Base-by-base conservation (phyloP, 2,797 vertebrate genomes). In the Cheracebus regulus region DNA sequence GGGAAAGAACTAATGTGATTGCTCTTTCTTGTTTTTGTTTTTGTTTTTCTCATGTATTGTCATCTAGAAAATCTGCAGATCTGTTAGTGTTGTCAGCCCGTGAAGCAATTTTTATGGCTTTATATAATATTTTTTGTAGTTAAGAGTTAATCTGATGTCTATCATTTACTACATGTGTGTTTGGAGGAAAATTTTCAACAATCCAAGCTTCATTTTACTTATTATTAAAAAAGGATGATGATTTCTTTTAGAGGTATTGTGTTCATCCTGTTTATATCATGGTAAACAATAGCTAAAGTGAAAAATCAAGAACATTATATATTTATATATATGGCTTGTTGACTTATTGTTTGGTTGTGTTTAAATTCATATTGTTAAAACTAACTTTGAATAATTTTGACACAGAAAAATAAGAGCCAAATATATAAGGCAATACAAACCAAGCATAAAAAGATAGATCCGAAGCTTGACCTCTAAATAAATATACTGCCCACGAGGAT, bases 31-130 rank as follows among this genome's bases (percentile, higher is more conserved):
- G 5, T 13, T 67, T 93, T 17, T 22, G 12, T 67, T 70, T 67
- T 41, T 76, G 41, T 87, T 75, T 84, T 58, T 28, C 28, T 20
- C 15, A n/a, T 13, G 7, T 64, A 39, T 48, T 88, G 52, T 48
- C 33, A 97, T 85, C 86, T 93, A 82, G 55, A 92, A 28, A 91
- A 48, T 88, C 61, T 55, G 7, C 22, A 95, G 73, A 82, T 24
- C 7, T 61, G 15, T 85, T 80, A 20, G 8, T 83, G 12, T 19
- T 94, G 17, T 89, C 57, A 57, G 15, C 11, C 86, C 76, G 78
- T 70, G 55, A 93, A 82, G 48, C 12, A 82, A 67, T 33, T 85
- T 95, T 82, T 78, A 36, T 52, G 0, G 5, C 79, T 78, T 92
- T 52, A 93, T 1, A 17, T 86, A 88, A 55, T 44, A 55, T 91